Base-by-base conservation (phyloP, 1,140 invertebrate species). In the Chlorops oryzae region DNA sequence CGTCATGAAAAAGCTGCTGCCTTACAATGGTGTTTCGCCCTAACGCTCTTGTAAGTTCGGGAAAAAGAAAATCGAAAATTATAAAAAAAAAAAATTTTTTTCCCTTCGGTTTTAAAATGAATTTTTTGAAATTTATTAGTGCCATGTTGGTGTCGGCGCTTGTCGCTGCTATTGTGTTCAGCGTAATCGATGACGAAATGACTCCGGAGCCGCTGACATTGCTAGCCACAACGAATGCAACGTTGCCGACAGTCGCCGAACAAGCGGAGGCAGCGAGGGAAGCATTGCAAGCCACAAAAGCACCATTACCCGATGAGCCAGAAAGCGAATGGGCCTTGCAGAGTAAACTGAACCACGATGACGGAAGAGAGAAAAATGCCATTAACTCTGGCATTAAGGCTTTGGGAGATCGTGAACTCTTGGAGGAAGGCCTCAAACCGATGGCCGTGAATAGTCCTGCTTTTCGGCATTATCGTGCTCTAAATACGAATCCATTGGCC, bases 1-100 rank as follows among this genome's bases (percentile, higher is more conserved):
- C 78, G 77, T 59, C 76, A 75, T n/a, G n/a, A n/a, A n/a, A 17
- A 77, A 77, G 38, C 69, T 86, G 20, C 75, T 78, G 12, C 80
- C 81, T 81, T 86, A 49, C 85, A 87, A 59, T 87, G 84, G 58
- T 84, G 81, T 52, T 67, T 86, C 2, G 85, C 81, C 52, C 73
- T 79, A 1, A 73, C 75, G 2, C 64, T 86, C 38, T 62, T 86
- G 85, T 87, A 71, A 84, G 82, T 32, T 24, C 10, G 17, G 4
- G 22, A 24, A 21, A 25, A 48, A 27, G 34, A 22, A 48, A 45
- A 25, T n/a, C n/a, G n/a, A n/a, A n/a, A n/a, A n/a, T n/a, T n/a
- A n/a, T n/a, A n/a, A 5, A 20, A 22, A 18, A 10, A 22, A 21
- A 44, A 38, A 12, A 39, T 23, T 22, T 28, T 22, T 51, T 51